A percentile compares a stretch with the other conserved stretches of the same genome.
Evolutionary conservation across 37 sponge, comb jelly and placozoan genomes (phyloP).

Genomic region (Bolinopsis microptera): DNA sequence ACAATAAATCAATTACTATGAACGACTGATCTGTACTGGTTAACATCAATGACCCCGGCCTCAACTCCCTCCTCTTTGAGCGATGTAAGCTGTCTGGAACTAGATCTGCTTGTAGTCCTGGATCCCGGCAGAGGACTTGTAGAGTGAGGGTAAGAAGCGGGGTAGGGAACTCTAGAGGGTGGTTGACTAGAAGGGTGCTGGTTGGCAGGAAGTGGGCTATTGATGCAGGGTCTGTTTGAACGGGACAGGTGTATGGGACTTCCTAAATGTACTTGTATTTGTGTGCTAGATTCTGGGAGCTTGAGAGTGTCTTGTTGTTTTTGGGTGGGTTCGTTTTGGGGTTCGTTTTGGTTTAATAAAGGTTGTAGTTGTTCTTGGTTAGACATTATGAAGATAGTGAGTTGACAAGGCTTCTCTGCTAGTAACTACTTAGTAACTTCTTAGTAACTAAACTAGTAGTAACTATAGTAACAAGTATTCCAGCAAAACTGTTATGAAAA

Average conservation of each 20-base stretch:
- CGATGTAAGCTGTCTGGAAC: neutral
- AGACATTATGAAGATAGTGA: too few relatives aligned
- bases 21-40: neutral
- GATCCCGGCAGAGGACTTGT: neutral
- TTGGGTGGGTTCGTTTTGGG: too few relatives aligned
- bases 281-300: neutral
- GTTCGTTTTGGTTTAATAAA: too few relatives aligned
- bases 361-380: too few relatives aligned
- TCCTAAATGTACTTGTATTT: neutral
- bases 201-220: too few relatives aligned
- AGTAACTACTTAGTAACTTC: too few relatives aligned
- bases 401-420: too few relatives aligned
- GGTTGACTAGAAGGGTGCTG: neutral
- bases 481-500: too few relatives aligned
- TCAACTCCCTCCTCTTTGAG: neutral
- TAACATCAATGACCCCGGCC: conserved; percentile 15
- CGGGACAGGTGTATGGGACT: neutral
- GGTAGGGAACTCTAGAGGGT: neutral
- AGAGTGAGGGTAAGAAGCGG: too few relatives aligned
- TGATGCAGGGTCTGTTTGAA: neutral
- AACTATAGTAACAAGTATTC: too few relatives aligned
- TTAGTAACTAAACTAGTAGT: too few relatives aligned
- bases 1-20: neutral
- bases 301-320: neutral
- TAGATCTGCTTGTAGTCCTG: neutral